Base-by-base conservation (phyloP, 2,113 vertebrate genomes). In the Corythoichthys haematopterus region DNA sequence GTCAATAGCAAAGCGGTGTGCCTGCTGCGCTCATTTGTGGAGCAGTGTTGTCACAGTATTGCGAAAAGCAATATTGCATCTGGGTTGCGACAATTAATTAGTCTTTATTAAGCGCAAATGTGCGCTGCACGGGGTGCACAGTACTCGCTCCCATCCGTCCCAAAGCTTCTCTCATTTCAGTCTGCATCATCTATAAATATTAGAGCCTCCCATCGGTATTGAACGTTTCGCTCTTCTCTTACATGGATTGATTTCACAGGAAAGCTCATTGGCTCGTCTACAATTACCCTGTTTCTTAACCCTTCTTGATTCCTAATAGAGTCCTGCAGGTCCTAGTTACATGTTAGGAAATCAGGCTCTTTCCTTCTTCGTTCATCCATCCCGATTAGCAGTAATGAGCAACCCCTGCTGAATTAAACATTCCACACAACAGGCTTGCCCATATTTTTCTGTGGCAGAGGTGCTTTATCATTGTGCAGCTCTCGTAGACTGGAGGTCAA, bases 341-440 rank as follows among this genome's bases (percentile, higher is more conserved):
- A 77, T 66, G 82, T 83, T 79, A 80, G 82, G 81, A 35, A 40
- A 60, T 66, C 79, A 66, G 52, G 40, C 68, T 74, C 66, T 80
- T 71, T 68, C 59, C 69, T 51, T 68, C 74, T 87, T 75, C 80
- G 79, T 81, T 80, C 71, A 72, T 85, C 80, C 74, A 75, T 84
- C 75, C 71, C 46, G 68, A 80, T 73, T 72, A 80, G 86, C 80
- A 58, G 69, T 87, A 90, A 88, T 87, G 79, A 82, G 79, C 65
- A 70, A 47, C 62, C 71, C 47, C 75, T 78, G 65, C 72, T 88
- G 88, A 88, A 89, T 88, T 85, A 89, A 88, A 88, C 85, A 87
- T 88, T 75, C 82, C 57, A 78, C 59, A 60, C 75, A 72, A 77
- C 35, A 0, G 20, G 71, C 10, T 38, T 59, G 57, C 43, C 43